Base-by-base conservation (phyloP, 1,140 invertebrate species). In the Heliconius congener region DNA sequence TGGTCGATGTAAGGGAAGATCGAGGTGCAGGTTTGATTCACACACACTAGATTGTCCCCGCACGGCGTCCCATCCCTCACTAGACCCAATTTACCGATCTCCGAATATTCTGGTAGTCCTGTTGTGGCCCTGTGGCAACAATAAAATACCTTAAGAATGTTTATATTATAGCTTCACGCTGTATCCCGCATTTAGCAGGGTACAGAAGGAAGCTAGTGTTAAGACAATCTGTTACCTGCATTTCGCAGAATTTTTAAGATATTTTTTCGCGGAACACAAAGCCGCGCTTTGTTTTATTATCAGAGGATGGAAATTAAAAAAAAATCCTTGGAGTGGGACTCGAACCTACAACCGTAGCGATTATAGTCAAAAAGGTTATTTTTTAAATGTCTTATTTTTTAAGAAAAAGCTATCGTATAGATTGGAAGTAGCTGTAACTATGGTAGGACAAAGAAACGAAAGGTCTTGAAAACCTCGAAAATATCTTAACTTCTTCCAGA, bases 41-140 rank as follows among this genome's bases (percentile, higher is more conserved):
- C 96, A 95, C 98, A 99, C 87, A 99, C 97, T 90, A 97, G 96
- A 94, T 98, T 97, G 84, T 98, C 97, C 46, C 97, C 98, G 91
- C 98, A 99, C n/a, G 97, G 97, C 34, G 98, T 98, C 13, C 98
- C 98, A 94, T 99, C 98, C 80, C 96, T 95, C 34, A 99, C 98
- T 76, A 99, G 94, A 1, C 98, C 98, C 85, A 97, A 95, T 60
- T 96, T 95, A 8, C 96, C 96, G 79, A 97, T 95, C 82, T 96
- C 96, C 37, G 95, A 94, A 71, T 96, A 95, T 74, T 96, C 96
- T 71, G 96, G 95, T 79, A 96, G 95, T 34, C 97, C 97, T 81
- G 95, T 96, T 3, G 96, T 97, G 16, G 97, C 96, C 92, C 97
- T 97, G 94, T n/a, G 27, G 30, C 9, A 30, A 34, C 34, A 30